Conservation (phyloP, 2,113 vertebrate species). For the Machaerirhynchus nigripectus region DNA sequence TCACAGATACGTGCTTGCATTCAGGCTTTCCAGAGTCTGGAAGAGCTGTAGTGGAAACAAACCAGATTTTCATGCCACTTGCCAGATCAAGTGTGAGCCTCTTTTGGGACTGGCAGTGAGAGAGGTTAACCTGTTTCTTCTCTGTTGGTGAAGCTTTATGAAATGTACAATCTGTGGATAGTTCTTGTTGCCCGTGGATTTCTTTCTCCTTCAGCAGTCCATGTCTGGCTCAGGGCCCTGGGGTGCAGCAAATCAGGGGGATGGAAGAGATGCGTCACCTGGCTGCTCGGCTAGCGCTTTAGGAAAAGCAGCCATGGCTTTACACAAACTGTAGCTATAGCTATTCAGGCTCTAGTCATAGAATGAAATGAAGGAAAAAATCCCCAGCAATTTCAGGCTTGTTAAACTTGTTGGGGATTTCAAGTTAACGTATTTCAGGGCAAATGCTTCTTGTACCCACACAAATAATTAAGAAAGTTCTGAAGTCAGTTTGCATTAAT, state of each 20-base stretch:
- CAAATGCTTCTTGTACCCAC: neutral
- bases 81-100: accelerated
- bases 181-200: neutral
- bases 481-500: neutral
- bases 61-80: neutral
- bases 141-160: neutral
- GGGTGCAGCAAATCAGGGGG: neutral
- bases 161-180: neutral
- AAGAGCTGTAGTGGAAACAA: neutral
- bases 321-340: neutral
- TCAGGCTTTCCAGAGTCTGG: neutral
- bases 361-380: neutral
- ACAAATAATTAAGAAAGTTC: constrained; percentile 11
- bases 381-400: neutral
- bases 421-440: neutral
- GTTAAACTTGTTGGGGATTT: neutral
- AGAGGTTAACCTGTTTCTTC: neutral
- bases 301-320: neutral
- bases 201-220: neutral
- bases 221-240: neutral
- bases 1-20: neutral
- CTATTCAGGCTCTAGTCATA: neutral
- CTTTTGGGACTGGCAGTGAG: neutral
- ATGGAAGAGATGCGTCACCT: neutral
- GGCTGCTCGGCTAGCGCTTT: neutral